Conservation (phyloP, 2,797 vertebrate species). For the Scarus forsteni region DNA sequence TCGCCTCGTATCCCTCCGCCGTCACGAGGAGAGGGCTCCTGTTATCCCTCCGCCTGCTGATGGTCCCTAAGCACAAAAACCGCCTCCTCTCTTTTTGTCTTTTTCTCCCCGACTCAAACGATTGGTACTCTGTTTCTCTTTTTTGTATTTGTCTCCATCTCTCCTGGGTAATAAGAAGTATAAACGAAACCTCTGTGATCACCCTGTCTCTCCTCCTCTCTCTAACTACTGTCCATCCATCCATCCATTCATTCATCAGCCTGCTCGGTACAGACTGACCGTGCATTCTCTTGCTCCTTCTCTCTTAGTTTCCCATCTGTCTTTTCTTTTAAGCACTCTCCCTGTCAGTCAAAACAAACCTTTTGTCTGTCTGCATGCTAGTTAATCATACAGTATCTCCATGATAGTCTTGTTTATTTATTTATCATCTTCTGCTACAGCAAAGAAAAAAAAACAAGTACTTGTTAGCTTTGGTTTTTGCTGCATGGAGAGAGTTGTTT, state of each 20-base stretch:
- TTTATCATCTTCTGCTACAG: no score
- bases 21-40: slow-evolving; percentile 54
- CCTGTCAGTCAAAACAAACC: no score
- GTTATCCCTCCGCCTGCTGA: slow-evolving; percentile 71
- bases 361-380: no score
- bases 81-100: not conserved
- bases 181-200: slow-evolving; percentile 12
- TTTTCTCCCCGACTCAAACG: not conserved
- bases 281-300: no score
- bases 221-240: slow-evolving; percentile 8
- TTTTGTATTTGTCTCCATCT: not conserved
- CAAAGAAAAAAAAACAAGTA: no score
- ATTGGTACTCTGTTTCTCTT: not conserved
- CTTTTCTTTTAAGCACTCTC: no score
- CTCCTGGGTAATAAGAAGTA: slow-evolving; percentile 16
- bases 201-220: slow-evolving; percentile 27
- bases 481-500: no score
- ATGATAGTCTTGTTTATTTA: no score
- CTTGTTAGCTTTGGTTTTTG: no score
- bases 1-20: slow-evolving; percentile 63
- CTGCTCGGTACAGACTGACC: not conserved
- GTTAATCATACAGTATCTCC: no score
- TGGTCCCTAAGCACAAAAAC: slow-evolving; percentile 49
- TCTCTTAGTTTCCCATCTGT: no score
- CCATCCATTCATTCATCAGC: slow-evolving; percentile 20